A percentile compares a stretch with the other conserved stretches of the same genome.
Conservation (phyloP, 2,888 invertebrate species). For the Acanthacorydalis orientalis region DNA sequence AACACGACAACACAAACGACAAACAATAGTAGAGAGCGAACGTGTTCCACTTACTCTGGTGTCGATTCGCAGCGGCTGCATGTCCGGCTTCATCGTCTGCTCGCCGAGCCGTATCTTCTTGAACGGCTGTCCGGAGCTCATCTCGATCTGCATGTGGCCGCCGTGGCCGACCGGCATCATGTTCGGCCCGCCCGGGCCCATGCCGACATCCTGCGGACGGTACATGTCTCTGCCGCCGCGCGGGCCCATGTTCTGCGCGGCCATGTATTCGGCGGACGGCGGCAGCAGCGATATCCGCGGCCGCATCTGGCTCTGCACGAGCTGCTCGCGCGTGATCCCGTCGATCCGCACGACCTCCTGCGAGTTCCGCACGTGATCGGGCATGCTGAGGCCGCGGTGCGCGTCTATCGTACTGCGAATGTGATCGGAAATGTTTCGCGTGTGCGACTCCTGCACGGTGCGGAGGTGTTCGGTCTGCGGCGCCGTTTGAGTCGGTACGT, state of each 20-base stretch:
- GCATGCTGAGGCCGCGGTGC: constrained; percentile 9
- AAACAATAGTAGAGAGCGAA: too few species aligned
- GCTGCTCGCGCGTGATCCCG: constrained; percentile 3
- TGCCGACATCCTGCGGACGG: not conserved
- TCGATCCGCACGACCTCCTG: constrained; percentile 5
- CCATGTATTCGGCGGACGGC: constrained; percentile 18
- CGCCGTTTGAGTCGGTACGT: constrained; percentile 30
- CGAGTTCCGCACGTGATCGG: constrained; percentile 1
- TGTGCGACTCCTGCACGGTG: constrained; percentile 28
- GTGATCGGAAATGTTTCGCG: constrained; percentile 21
- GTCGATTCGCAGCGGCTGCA: constrained; percentile 47
- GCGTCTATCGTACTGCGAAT: constrained; percentile 21
- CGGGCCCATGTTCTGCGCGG: constrained; percentile 10
- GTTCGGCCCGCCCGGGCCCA: not conserved
- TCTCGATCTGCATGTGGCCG: constrained; percentile 3
- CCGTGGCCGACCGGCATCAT: not conserved
- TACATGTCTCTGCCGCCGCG: constrained; percentile 10
- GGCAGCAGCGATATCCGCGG: constrained; percentile 53
- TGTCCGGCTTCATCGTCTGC: constrained; percentile 27
- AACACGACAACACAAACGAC: too few species aligned
- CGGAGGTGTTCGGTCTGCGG: constrained; percentile 16
- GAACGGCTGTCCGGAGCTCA: constrained; percentile 30
- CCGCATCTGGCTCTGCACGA: constrained; percentile 7
- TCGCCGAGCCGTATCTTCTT: constrained; percentile 48
- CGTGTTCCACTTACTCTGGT: constrained; percentile 34